Evolutionary conservation across 2,888 invertebrate genomes (phyloP).

Genomic region (Drosophila eohydei): DNA sequence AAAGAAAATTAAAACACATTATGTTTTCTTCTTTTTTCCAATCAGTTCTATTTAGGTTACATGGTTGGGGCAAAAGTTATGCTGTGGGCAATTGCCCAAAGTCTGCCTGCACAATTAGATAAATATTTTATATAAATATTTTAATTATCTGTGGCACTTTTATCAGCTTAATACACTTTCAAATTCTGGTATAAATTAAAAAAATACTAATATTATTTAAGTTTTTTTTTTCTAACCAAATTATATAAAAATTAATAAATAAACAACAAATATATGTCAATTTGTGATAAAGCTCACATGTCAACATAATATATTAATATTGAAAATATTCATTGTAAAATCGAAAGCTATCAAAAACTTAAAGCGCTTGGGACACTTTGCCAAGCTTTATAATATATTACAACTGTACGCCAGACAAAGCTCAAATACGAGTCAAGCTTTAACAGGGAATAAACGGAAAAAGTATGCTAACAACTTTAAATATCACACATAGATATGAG

Average conservation of each 20-base stretch:
- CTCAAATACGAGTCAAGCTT: conserved; percentile 2
- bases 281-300: too few species aligned
- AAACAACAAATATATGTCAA: too few species aligned
- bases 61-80: not conserved
- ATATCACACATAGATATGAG: not conserved
- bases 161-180: too few species aligned
- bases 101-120: too few species aligned
- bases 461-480: conserved; percentile 37
- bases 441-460: not conserved
- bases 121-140: too few species aligned
- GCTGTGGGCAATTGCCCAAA: not conserved
- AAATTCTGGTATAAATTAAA: too few species aligned
- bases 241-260: too few species aligned
- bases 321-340: not conserved
- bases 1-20: conserved; percentile 66
- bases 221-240: too few species aligned
- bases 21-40: not conserved
- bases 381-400: not conserved
- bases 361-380: not conserved
- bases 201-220: too few species aligned
- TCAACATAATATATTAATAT: not conserved
- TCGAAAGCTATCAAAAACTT: not conserved
- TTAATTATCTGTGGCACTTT: too few species aligned
- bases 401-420: not conserved
- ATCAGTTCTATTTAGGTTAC: not conserved